Evolutionary conservation across 2,113 vertebrate species (phyloP).

Genomic region (Megaptera novaeangliae): DNA sequence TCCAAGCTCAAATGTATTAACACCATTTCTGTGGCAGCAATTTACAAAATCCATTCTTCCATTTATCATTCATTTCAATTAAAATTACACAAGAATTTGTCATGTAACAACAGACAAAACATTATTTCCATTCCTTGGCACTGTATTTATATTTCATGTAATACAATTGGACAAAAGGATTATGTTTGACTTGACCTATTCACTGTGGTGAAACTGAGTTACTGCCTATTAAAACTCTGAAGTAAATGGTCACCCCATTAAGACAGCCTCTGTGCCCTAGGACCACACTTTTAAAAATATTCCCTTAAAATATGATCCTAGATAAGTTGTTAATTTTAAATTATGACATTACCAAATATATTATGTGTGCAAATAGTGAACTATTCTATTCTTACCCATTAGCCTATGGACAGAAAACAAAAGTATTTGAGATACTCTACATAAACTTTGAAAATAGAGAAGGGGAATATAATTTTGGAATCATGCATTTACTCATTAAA

Average conservation of each 20-base stretch:
- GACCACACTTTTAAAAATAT: background rate
- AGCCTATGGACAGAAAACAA: background rate
- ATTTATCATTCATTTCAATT: background rate
- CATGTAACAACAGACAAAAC: background rate
- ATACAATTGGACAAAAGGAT: background rate
- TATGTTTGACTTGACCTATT: background rate
- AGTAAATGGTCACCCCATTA: background rate
- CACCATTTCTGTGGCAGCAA: background rate
- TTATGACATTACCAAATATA: background rate
- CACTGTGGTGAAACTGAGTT: background rate
- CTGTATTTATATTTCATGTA: background rate
- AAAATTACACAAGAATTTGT: background rate
- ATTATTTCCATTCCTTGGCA: background rate
- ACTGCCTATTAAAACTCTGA: background rate
- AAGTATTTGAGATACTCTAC: background rate
- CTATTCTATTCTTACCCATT: background rate
- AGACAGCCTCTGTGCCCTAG: background rate
- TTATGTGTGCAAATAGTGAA: background rate
- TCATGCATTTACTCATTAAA: background rate
- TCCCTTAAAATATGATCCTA: background rate
- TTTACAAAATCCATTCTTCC: background rate
- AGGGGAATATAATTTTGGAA: background rate
- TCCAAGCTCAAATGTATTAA: background rate
- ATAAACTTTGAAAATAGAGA: background rate
- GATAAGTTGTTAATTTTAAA: background rate